Evolutionary conservation across 2,888 invertebrate genomes (phyloP), one percentile per base, ranked within the genome.

Genomic region (Cephus pulcher): DNA sequence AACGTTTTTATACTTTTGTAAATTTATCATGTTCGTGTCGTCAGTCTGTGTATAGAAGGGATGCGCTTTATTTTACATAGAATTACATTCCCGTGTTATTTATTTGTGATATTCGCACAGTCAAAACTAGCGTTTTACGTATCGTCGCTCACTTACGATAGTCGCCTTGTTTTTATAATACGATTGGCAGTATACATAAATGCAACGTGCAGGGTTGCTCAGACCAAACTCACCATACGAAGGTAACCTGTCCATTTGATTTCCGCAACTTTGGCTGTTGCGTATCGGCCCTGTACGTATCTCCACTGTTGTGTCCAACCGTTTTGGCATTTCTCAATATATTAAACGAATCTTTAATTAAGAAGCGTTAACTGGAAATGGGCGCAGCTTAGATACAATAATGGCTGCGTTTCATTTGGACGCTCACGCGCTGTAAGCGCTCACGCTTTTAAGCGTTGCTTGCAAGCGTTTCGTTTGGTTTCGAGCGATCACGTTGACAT

Each of bases 331-430:
- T 23, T 15, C 23, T 56, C 40, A 56, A 56, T 56, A 23, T 23
- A 56, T 23, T 56, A 23, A 56, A 23, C 40, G 40, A 56, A 56
- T 23, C 23, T 56, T 56, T 6, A 56, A 56, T 56, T 40, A 70
- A 70, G 33, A 33, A 79, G 69, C 77, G 74, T 77, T 76, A 79
- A 78, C 69, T 73, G 74, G n/a, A 78, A 68, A 35, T 77, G 76
- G 77, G 78, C 78, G 69, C 69, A 79, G 78, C 70, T 78, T 76
- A 76, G 74, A 74, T 35, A 34, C 74, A 32, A 74, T 12, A 34
- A 34, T n/a, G n/a, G n/a, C n/a, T n/a, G n/a, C n/a, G n/a, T n/a
- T n/a, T n/a, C n/a, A n/a, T n/a, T n/a, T n/a, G n/a, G n/a, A n/a
- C n/a, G n/a, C n/a, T n/a, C n/a, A n/a, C n/a, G n/a, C n/a, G n/a